These are phyloP conservation scores for Liposcelis brunnea DNA, from an alignment of 2,888 invertebrate species.

Conservation along the genomic window DNA sequence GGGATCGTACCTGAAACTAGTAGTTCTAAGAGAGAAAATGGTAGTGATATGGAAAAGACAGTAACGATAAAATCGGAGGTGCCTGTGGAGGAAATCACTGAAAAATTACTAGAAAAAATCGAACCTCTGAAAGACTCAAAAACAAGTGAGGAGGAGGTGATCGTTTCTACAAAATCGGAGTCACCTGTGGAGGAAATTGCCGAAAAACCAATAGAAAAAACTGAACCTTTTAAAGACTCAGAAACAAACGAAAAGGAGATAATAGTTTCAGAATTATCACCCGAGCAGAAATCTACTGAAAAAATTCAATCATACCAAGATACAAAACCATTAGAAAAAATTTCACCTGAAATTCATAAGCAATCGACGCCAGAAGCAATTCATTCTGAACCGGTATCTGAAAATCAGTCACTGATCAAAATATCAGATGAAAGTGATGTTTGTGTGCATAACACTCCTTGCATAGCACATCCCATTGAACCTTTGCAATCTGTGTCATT, in stretches of 20 bases:
- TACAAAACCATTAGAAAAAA: not conserved
- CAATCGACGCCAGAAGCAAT: not conserved
- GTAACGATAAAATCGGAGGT: no score
- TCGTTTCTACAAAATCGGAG: constrained; percentile 5
- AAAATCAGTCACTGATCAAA: no score
- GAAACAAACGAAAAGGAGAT: constrained; percentile 4
- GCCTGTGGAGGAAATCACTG: not conserved
- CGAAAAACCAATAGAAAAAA: constrained; percentile 12
- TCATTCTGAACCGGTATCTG: no score
- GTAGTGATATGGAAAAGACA: not conserved
- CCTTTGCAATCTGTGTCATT: no score
- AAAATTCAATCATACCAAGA: constrained; percentile 2
- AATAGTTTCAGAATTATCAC: constrained; percentile 8
- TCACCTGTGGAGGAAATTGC: not conserved
- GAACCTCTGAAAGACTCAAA: constrained; percentile 2
- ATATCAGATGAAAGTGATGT: no score
- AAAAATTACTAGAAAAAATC: constrained; percentile 11
- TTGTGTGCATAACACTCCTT: no score
- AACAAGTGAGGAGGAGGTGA: constrained; percentile 1
- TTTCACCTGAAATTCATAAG: not conserved
- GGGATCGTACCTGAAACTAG: constrained; percentile 9
- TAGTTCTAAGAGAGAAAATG: constrained; percentile 10
- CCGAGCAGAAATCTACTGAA: not conserved
- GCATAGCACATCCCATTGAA: no score
- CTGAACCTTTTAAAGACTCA: not conserved